phyloP scores from a whole-genome alignment of 2,113 vertebrate species.

The Eleginops maclovinus region DNA sequence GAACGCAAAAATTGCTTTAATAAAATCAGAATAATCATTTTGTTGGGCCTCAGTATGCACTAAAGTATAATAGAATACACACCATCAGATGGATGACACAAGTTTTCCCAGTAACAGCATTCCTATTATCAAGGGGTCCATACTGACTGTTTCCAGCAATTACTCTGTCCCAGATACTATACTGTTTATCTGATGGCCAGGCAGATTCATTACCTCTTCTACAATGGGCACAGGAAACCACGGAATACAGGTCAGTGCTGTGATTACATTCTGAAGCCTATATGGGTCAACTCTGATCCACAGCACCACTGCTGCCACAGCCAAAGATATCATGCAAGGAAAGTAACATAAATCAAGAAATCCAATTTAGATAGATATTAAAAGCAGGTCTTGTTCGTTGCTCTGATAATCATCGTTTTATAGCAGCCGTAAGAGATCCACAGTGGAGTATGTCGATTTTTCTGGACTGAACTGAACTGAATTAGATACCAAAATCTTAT shows the following conservation, averaged over 20 bases:
- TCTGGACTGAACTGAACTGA: too few species aligned
- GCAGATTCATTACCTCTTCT: slow-evolving; percentile 30
- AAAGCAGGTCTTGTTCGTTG: background rate
- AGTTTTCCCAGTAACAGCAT: background rate
- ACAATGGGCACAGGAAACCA: slow-evolving; percentile 18
- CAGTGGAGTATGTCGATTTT: too few species aligned
- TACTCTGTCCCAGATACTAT: slow-evolving; percentile 39
- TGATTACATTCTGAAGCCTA: slow-evolving; percentile 38
- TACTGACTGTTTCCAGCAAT: slow-evolving; percentile 28
- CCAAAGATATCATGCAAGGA: background rate
- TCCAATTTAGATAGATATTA: background rate
- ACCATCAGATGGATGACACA: slow-evolving; percentile 22
- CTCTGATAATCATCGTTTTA: background rate
- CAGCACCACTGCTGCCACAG: background rate
- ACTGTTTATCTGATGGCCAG: slow-evolving; percentile 41
- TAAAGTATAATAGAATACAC: background rate
- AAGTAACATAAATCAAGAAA: slow-evolving; percentile 6
- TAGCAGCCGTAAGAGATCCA: too few species aligned
- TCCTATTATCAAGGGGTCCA: slow-evolving; percentile 24
- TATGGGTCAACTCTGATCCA: slow-evolving; percentile 31
- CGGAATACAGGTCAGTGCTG: slow-evolving; percentile 40
- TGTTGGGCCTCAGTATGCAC: background rate
- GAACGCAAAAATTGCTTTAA: background rate
- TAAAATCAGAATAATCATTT: slow-evolving; percentile 15
- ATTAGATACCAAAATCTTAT: too few species aligned